phyloP scores from a whole-genome alignment of 2,888 invertebrate genomes.

The Biston betularia region DNA sequence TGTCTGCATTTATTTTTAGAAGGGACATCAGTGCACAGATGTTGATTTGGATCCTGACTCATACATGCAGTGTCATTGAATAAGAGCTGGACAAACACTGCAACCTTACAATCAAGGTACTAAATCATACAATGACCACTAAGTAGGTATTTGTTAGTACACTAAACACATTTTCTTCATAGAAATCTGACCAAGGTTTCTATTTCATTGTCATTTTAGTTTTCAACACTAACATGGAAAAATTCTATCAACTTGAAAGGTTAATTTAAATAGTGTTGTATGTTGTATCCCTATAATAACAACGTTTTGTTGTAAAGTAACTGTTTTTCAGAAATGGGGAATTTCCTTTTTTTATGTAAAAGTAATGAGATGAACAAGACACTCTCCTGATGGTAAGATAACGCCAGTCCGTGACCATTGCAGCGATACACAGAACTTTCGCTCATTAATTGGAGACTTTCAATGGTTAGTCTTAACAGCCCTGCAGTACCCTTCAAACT shows the following conservation, averaged over 20 bases:
- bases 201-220: neutral
- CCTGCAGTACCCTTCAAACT: too few relatives aligned
- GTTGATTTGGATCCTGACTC: slow-evolving; percentile 61
- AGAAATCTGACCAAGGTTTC: neutral
- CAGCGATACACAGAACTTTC: too few relatives aligned
- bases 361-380: too few relatives aligned
- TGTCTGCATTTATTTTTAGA: slow-evolving; percentile 69
- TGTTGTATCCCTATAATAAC: neutral
- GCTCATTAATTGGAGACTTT: too few relatives aligned
- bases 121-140: slow-evolving; percentile 7
- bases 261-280: neutral
- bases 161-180: slow-evolving; percentile 3
- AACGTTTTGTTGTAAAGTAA: too few relatives aligned
- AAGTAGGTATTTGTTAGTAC: neutral
- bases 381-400: too few relatives aligned
- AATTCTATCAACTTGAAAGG: neutral
- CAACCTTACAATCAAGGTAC: slow-evolving; percentile 23
- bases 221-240: neutral
- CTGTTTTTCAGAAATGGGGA: too few relatives aligned
- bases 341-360: too few relatives aligned
- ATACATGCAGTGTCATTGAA: slow-evolving; percentile 54
- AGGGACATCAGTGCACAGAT: slow-evolving; percentile 62
- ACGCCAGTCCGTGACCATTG: too few relatives aligned
- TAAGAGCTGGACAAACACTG: slow-evolving; percentile 46
- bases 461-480: too few relatives aligned